Conservation (phyloP, 1,140 invertebrate genomes). For the Leptopilina clavipes region DNA sequence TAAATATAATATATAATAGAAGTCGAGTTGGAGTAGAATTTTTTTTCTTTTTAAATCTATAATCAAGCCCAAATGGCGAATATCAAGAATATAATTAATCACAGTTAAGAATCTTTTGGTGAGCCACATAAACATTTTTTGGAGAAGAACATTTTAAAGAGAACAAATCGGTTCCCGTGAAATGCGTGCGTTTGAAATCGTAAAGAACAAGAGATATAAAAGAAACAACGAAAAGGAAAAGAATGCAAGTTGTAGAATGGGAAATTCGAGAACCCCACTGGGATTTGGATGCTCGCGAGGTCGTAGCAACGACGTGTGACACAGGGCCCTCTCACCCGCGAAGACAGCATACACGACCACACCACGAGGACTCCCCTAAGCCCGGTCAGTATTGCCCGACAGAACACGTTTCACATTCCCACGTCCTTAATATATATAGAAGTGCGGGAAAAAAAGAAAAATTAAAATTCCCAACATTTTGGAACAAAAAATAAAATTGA, state of each 20-base stretch:
- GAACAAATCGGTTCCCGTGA: not conserved
- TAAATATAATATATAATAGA: not conserved
- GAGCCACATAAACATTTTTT: too few relatives aligned
- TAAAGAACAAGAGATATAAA: conserved; percentile 12
- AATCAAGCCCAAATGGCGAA: not conserved
- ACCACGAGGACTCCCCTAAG: conserved; percentile 28
- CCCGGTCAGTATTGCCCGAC: conserved; percentile 52
- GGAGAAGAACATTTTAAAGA: too few relatives aligned
- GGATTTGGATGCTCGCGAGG: conserved; percentile 38
- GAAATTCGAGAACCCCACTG: conserved; percentile 34
- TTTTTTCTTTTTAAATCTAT: conserved; percentile 20
- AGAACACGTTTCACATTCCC: conserved; percentile 67
- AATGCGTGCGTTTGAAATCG: not conserved
- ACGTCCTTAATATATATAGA: conserved; percentile 60
- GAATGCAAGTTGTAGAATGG: conserved; percentile 22
- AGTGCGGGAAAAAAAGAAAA: conserved; percentile 26
- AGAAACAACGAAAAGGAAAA: not conserved
- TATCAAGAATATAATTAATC: not conserved
- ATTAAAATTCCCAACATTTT: too few relatives aligned
- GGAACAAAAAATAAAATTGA: too few relatives aligned
- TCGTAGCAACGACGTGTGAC: conserved; percentile 47
- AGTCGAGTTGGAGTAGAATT: not conserved
- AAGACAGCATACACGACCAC: conserved; percentile 12
- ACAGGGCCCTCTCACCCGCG: conserved; percentile 48
- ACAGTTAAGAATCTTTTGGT: not conserved